These are phyloP conservation scores for Mimas tiliae DNA, from an alignment of 2,888 invertebrate genomes.

Conservation along the genomic window DNA sequence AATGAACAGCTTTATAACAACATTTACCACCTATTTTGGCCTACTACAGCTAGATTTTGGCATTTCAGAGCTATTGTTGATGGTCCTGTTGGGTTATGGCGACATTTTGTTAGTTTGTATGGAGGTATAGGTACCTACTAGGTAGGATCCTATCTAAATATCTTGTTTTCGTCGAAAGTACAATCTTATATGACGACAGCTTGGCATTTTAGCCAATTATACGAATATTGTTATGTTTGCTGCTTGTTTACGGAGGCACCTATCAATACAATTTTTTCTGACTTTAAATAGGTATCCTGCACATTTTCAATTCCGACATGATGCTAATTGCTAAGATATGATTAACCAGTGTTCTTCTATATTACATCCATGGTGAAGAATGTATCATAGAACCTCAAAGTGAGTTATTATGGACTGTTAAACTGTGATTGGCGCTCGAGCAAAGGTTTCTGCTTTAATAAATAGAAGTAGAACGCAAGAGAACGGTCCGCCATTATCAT, in stretches of 20 bases:
- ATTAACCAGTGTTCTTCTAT: neutral
- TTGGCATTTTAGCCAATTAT: slow-evolving; percentile 8
- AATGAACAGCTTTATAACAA: slow-evolving; percentile 28
- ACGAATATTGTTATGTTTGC: neutral
- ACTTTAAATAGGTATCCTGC: no score
- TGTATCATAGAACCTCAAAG: neutral
- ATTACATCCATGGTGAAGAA: neutral
- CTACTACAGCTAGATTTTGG: neutral
- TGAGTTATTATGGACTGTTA: neutral
- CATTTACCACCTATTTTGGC: slow-evolving; percentile 16
- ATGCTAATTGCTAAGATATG: neutral
- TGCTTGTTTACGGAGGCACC: no score
- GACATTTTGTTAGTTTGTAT: neutral
- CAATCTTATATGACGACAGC: neutral
- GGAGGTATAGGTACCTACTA: neutral
- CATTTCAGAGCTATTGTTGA: neutral
- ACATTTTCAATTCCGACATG: no score
- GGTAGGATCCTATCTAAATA: no score
- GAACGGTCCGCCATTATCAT: slow-evolving; percentile 62
- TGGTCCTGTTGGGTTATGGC: neutral
- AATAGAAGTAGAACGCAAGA: slow-evolving; percentile 74
- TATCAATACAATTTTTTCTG: no score
- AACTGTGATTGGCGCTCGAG: neutral
- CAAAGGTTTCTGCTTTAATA: slow-evolving; percentile 3
- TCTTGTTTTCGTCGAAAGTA: no score